Base-by-base conservation (phyloP, 2,888 invertebrate species). In the Melanotus villosus region DNA sequence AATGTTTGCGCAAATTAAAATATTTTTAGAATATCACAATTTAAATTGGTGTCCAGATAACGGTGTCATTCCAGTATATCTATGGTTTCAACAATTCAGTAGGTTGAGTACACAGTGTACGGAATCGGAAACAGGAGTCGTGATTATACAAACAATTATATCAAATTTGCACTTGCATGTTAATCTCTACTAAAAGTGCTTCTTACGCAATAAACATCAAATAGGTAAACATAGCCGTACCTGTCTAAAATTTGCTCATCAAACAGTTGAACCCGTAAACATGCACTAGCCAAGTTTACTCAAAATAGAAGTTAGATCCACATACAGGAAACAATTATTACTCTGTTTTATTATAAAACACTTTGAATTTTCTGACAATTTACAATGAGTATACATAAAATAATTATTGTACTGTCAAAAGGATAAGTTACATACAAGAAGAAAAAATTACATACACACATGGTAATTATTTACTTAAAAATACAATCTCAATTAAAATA, bases 321-420 rank as follows among this genome's bases (percentile, higher is more conserved):
- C n/a, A n/a, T 36, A 32, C 38, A 43, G 63, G 63, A 68, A 63
- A 62, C 43, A 63, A 63, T 56, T 47, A 30, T 56, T n/a, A n/a
- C n/a, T 58, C 18, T 30, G 30, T 47, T 68, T 63, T 68, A 68
- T 68, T 68, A 68, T 63, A 68, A 68, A 68, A 68, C 68, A 68
- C 63, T 63, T 65, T 57, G 36, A 57, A 45, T 41, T 21, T 56
- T 38, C 38, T 56, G 59, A 63, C 54, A 56, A 57, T 63, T 23
- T 62, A 68, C 68, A 63, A 57, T 63, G 50, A 68, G 57, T 58
- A 19, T 57, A 63, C 68, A 63, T 23, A 68, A 68, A 68, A 63
- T 68, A 26, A 64, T 19, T n/a, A 16, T 32, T 57, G 57, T 34
- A 45, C n/a, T 56, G 54, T 45, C 43, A 38, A 47, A 43, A 56